Percentiles rank a stretch among this genome's conserved stretches.
phyloP scores from a whole-genome alignment of 2,113 vertebrate species.

The Megaceryle torquata region DNA sequence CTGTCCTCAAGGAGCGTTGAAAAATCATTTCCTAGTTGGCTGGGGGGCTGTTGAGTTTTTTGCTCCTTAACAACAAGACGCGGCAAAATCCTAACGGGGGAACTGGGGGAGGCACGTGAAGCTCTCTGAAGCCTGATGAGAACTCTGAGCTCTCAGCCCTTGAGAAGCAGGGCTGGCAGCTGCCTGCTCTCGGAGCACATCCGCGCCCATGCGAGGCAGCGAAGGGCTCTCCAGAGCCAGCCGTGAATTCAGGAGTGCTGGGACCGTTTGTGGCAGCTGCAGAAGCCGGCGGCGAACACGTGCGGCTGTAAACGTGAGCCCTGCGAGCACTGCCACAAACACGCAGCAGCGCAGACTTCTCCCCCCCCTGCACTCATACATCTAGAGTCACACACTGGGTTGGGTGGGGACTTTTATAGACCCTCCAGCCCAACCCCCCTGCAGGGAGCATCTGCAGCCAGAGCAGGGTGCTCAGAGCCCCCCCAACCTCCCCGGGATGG shows the following conservation, averaged over 20 bases:
- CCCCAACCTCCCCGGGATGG: not conserved
- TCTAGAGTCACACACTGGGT: not conserved
- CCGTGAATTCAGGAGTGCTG: accelerated
- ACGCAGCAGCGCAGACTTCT: accelerated
- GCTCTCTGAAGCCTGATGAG: not conserved
- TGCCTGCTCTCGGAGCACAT: not conserved
- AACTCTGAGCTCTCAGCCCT: not conserved
- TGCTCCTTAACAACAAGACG: not conserved
- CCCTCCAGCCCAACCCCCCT: no score
- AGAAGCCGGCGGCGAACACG: not conserved
- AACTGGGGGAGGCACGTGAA: accelerated
- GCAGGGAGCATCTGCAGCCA: not conserved
- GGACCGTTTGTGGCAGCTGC: not conserved
- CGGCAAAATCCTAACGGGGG: accelerated
- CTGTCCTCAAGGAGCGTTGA: accelerated
- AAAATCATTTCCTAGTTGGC: not conserved
- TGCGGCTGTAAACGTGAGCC: not conserved
- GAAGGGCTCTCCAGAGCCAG: not conserved
- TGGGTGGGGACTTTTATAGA: no score
- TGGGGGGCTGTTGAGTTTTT: not conserved
- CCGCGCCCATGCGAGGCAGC: accelerated
- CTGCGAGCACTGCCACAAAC: not conserved
- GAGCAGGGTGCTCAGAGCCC: not conserved
- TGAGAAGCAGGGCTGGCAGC: not conserved
- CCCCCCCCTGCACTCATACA: accelerated